Percentiles rank a stretch among this genome's conserved stretches.
Evolutionary conservation across 2,113 vertebrate species (phyloP).

Genomic region (Grammomys surdaster): DNA sequence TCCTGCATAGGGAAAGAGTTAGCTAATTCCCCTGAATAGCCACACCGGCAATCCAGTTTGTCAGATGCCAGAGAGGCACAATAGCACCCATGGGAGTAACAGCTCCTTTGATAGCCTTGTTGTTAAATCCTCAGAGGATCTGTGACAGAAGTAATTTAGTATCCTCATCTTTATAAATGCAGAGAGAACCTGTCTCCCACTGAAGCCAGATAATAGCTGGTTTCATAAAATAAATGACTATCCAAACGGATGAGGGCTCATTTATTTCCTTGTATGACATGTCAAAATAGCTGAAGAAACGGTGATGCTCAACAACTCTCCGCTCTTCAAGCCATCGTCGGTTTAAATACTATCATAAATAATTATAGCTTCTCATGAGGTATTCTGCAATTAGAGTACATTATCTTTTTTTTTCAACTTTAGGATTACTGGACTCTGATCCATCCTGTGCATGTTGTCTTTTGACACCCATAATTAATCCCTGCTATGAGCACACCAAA

Average conservation of each 20-base stretch:
- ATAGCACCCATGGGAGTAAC: not conserved
- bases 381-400: conserved; percentile 37
- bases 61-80: not conserved
- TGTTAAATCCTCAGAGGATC: not conserved
- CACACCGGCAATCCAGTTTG: not conserved
- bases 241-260: not conserved
- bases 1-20: not conserved
- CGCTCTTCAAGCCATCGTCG: not conserved
- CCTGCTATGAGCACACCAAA: not conserved
- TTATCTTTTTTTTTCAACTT: conserved; percentile 48
- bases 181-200: conserved; percentile 20
- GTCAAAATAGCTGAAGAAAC: conserved; percentile 35
- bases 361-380: conserved; percentile 51
- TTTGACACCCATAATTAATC: conserved; percentile 61
- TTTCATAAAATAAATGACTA: conserved; percentile 59
- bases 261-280: conserved; percentile 8
- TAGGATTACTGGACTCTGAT: conserved; percentile 50
- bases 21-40: not conserved
- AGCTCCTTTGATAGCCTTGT: not conserved
- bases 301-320: not conserved
- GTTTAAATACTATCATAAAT: conserved; percentile 62
- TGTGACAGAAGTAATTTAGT: not conserved
- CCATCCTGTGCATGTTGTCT: not conserved
- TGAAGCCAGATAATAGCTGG: not conserved
- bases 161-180: not conserved